phyloP scores from a whole-genome alignment of 2,797 vertebrate species.

The Takifugu rubripes region DNA sequence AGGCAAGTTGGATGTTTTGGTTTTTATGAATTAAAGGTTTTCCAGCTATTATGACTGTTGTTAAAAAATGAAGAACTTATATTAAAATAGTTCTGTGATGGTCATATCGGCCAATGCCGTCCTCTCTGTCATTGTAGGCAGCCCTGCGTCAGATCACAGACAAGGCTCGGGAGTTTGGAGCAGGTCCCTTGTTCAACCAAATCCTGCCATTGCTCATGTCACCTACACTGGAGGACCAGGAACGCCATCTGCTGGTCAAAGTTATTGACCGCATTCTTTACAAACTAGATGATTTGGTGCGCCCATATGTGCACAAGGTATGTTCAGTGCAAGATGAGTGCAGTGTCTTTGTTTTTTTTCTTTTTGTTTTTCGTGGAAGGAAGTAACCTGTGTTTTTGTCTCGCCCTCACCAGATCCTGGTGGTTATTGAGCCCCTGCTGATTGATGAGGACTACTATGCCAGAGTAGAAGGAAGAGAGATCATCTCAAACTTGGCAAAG shows the following conservation, averaged over 20 bases:
- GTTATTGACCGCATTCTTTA: conserved; percentile 98
- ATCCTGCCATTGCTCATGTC: conserved; percentile 97
- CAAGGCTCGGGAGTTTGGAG: conserved; percentile 97
- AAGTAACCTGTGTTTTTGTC: neutral
- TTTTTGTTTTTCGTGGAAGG: neutral
- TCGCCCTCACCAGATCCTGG: conserved; percentile 82
- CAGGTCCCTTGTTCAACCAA: conserved; percentile 96
- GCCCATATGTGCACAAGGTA: conserved; percentile 98
- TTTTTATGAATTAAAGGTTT: neutral
- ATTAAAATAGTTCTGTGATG: neutral
- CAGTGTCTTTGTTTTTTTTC: neutral
- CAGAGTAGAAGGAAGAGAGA: conserved; percentile 98
- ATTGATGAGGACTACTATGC: conserved; percentile 99
- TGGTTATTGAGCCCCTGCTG: conserved; percentile 95
- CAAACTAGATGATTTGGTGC: conserved; percentile 96
- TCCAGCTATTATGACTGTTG: too few species aligned
- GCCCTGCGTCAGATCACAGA: conserved; percentile 97
- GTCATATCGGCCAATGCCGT: neutral
- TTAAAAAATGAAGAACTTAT: too few species aligned
- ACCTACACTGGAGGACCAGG: conserved; percentile 96
- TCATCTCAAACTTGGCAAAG: conserved; percentile 99
- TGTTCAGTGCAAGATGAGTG: neutral
- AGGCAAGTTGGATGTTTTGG: conserved; percentile 61
- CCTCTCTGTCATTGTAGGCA: conserved; percentile 71
- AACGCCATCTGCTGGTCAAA: conserved; percentile 97